These are phyloP conservation scores for Barypeithes pellucidus DNA, from an alignment of 2,888 invertebrate species.

Conservation along the genomic window DNA sequence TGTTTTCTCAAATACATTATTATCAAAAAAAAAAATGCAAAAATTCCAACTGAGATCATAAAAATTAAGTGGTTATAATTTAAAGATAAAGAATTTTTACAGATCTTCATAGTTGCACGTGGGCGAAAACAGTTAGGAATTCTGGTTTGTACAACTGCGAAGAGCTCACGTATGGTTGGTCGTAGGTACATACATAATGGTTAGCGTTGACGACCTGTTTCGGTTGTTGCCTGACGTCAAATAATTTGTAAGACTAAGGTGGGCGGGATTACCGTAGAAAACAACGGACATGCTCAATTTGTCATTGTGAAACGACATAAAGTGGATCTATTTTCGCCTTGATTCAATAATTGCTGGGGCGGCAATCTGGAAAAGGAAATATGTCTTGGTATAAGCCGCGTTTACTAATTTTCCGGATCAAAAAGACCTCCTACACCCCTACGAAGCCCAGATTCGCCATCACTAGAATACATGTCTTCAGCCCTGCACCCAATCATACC, in stretches of 20 bases:
- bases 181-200: too few species aligned
- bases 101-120: slow-evolving; percentile 28
- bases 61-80: slow-evolving; percentile 45
- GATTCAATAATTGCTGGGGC: too few species aligned
- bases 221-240: background rate
- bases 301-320: too few species aligned
- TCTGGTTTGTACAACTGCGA: slow-evolving; percentile 38
- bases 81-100: slow-evolving; percentile 34
- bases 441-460: too few species aligned
- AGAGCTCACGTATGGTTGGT: slow-evolving; percentile 19
- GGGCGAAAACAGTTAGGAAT: slow-evolving; percentile 39
- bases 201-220: slow-evolving; percentile 20
- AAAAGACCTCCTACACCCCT: too few species aligned
- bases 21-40: slow-evolving; percentile 29
- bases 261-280: background rate
- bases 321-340: too few species aligned
- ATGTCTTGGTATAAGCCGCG: too few species aligned
- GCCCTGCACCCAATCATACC: too few species aligned
- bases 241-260: background rate
- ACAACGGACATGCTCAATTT: too few species aligned
- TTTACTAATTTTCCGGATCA: too few species aligned
- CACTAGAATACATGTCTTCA: too few species aligned
- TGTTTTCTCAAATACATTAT: slow-evolving; percentile 14
- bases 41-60: slow-evolving; percentile 31
- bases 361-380: too few species aligned